Conservation (phyloP, 2,113 vertebrate genomes). For the Empidonax alnorum region DNA sequence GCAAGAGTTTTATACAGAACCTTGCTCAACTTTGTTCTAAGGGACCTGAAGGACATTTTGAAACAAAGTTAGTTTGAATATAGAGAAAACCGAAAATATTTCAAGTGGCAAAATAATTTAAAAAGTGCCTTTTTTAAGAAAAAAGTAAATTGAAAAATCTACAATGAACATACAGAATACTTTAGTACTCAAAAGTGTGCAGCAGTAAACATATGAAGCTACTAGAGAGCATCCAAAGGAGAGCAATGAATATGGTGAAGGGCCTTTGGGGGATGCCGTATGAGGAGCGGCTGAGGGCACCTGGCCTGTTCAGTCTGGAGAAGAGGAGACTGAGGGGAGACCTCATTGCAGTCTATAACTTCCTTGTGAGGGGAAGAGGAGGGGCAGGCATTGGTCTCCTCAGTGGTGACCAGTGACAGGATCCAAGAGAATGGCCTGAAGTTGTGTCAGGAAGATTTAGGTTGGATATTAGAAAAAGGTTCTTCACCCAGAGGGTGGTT, state of each 20-base stretch:
- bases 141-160: not conserved
- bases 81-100: not conserved
- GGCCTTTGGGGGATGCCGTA: too few species aligned
- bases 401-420: too few species aligned
- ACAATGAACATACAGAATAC: not conserved
- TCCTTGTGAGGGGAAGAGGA: too few species aligned
- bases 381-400: too few species aligned
- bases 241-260: too few species aligned
- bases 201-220: not conserved
- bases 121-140: accelerated
- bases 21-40: not conserved
- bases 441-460: too few species aligned
- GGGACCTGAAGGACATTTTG: not conserved
- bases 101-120: not conserved
- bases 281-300: not conserved
- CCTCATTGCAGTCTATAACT: too few species aligned
- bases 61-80: not conserved
- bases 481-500: not conserved
- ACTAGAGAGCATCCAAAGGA: too few species aligned
- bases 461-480: not conserved
- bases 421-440: too few species aligned
- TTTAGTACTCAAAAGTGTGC: not conserved
- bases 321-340: too few species aligned
- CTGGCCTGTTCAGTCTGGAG: too few species aligned
- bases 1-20: not conserved